These are phyloP conservation scores for Hippocampus abdominalis DNA, from an alignment of 2,113 vertebrate genomes.

Conservation along the genomic window DNA sequence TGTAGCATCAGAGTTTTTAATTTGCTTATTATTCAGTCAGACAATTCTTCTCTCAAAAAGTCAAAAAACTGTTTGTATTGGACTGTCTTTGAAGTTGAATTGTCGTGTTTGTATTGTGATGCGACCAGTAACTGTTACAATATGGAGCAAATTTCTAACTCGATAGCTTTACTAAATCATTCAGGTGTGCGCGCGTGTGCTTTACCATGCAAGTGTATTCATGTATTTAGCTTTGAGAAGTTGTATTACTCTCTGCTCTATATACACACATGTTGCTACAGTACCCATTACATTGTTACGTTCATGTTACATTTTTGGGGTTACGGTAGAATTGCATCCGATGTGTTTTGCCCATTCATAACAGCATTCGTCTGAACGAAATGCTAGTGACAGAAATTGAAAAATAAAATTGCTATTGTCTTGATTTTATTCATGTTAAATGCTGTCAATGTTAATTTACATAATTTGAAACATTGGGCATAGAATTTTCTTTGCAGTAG, in stretches of 20 bases:
- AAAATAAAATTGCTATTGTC: not conserved
- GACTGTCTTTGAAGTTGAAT: not conserved
- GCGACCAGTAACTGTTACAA: not conserved
- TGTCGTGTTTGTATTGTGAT: not conserved
- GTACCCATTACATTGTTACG: not conserved
- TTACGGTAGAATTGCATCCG: not conserved
- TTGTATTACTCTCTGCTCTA: not conserved
- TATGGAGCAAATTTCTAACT: not conserved
- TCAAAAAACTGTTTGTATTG: not conserved
- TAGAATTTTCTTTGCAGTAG: not conserved
- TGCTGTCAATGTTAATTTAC: not conserved
- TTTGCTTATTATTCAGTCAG: not conserved
- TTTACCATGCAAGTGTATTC: conserved; percentile 1
- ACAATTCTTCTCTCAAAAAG: not conserved
- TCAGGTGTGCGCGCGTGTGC: not conserved
- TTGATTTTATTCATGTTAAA: not conserved
- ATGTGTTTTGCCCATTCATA: not conserved
- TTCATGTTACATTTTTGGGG: not conserved
- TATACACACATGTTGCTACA: not conserved
- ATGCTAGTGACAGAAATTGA: not conserved
- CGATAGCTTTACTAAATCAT: not conserved
- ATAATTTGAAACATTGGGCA: not conserved
- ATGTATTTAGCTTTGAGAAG: not conserved
- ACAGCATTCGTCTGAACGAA: not conserved
- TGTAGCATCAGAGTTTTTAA: not conserved